Conservation (phyloP, 2,113 vertebrate species). For the Dasypus novemcinctus region DNA sequence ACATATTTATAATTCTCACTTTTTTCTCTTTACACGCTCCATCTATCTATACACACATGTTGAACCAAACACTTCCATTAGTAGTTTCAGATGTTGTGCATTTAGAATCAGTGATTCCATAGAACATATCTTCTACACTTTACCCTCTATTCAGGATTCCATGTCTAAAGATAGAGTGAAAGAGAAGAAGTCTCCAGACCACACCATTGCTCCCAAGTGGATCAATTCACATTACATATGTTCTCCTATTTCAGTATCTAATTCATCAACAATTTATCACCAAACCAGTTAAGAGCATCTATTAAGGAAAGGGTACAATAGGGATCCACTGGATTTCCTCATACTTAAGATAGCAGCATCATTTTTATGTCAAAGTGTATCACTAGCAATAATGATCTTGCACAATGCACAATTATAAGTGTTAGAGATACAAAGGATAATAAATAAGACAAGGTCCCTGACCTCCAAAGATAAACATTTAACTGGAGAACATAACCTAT, state of each 20-base stretch:
- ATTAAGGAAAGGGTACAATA: background rate
- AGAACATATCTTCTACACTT: background rate
- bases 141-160: background rate
- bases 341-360: background rate
- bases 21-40: background rate
- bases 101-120: background rate
- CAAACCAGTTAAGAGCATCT: background rate
- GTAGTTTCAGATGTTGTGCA: background rate
- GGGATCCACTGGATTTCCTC: background rate
- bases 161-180: background rate
- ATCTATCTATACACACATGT: background rate
- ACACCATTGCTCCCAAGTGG: background rate
- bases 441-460: background rate
- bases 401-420: background rate
- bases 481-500: background rate
- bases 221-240: background rate
- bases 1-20: background rate
- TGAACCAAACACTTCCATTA: background rate
- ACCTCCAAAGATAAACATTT: background rate
- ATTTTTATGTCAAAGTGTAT: background rate
- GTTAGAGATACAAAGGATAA: background rate
- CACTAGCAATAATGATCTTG: background rate
- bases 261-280: background rate
- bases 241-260: background rate
- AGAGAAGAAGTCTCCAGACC: background rate